Base-by-base conservation (phyloP, 2,113 vertebrate species). In the Rhinopomastus cyanomelas region DNA sequence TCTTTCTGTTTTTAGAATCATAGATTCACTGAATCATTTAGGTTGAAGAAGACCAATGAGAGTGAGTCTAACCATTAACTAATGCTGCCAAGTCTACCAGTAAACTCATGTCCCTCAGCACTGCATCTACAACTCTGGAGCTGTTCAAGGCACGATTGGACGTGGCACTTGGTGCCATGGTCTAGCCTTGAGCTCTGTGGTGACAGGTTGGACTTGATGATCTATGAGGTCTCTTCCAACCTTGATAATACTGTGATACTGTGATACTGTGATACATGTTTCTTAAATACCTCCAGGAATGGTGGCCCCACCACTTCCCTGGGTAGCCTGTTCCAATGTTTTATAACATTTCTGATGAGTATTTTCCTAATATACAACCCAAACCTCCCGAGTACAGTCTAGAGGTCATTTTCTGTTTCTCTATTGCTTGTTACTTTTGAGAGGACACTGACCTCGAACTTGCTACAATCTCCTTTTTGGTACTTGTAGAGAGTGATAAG, bases 401-500 rank as follows among this genome's bases (percentile, higher is more conserved):
- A n/a, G 48, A 72, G 11, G 32, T 39, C 0, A 15, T 83, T 62
- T 52, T 6, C 34, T 75, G 29, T 79, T 17, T 4, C 36, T 14
- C 22, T 65, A 3, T 75, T 11, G 2, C 21, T n/a, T 17, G 27
- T 78, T 59, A 44, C 11, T 7, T 52, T 56, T 16, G 37, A 64
- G 32, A 68, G 18, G 49, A 68, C 32, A 36, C 42, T 0, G 1
- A 14, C 8, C 0, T 11, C 20, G 7, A 10, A 8, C 5, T 21
- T 64, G 6, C 39, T 42, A 15, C 44, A 59, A 1, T 9, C 5
- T 61, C 13, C 42, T 48, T 30, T 52, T 36, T 30, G 29, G 26
- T 5, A 32, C 37, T 5, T 64, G 12, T 44, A 34, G 44, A 51
- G 30, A n/a, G 9, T 0, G 0, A 4, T 55, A 8, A 2, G 1